Base-by-base conservation (phyloP, 1,140 invertebrate genomes). In the Conopomorpha cramerella region DNA sequence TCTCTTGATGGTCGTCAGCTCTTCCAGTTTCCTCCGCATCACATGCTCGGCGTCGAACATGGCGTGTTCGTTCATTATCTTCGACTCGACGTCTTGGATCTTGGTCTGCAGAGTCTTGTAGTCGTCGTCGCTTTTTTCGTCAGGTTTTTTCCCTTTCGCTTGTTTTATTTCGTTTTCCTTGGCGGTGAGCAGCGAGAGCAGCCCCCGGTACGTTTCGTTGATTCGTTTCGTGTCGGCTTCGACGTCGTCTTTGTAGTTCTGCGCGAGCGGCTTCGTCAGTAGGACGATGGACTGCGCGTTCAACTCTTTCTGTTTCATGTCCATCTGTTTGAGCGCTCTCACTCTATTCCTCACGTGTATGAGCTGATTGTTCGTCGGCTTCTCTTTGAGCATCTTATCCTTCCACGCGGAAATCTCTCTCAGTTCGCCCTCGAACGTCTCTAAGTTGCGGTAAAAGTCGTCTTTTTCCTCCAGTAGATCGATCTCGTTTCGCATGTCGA, bases 11-110 rank as follows among this genome's bases (percentile, higher is more conserved):
- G 50, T 38, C 30, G 59, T 65, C 8, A 81, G 46, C 18, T 62
- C 41, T 2, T 67, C 51, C n/a, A 79, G 53, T 16, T 74, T 65
- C 14, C 39, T 38, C 16, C 62, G 54, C 68, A 79, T 79, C 0
- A 55, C 41, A 2, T 66, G 55, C 25, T 51, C 51, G 10, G 78
- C 53, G 1, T 73, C 70, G 11, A 81, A 65, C 36, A 85, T 80
- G 1, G 81, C 80, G 39, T 83, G 78, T 30, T 76, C 71, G 2
- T 46, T 39, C 0, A 64, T 51, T 2, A 79, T 65, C 26, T 68
- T 61, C 2, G 42, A 34, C 7, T 79, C 62, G 30, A 80, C 68
- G 8, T 58, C 45, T 14, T 64, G 48, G 2, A 67, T 49, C 15
- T 51, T 52, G 7, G 14, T 41, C 23, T 68, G 55, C 4, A 71